Evolutionary conservation across 2,888 invertebrate species (phyloP).

Genomic region (Himalopsyche kuldschensis): DNA sequence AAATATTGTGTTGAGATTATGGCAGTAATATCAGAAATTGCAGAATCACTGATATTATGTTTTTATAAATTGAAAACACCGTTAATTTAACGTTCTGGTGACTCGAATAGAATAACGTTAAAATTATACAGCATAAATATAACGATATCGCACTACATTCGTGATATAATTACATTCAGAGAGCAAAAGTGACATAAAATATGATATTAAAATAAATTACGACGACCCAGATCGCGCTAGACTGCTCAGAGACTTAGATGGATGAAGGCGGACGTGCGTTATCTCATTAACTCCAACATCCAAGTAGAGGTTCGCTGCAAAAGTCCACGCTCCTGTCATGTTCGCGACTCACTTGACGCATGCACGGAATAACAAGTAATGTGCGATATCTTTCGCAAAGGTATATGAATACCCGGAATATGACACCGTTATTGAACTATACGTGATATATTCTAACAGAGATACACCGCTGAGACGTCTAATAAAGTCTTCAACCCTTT

Average conservation of each 20-base stretch:
- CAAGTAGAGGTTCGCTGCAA: not conserved
- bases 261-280: conserved; percentile 24
- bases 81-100: too few relatives aligned
- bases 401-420: not conserved
- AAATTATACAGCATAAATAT: not conserved
- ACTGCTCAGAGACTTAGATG: not conserved
- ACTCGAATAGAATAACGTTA: too few relatives aligned
- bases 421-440: not conserved
- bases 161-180: not conserved
- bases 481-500: too few relatives aligned
- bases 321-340: not conserved
- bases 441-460: not conserved
- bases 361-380: conserved; percentile 26
- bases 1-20: too few relatives aligned
- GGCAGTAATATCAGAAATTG: too few relatives aligned
- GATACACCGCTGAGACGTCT: not conserved
- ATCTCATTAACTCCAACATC: conserved; percentile 27
- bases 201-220: not conserved
- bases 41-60: too few relatives aligned
- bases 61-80: too few relatives aligned
- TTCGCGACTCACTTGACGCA: conserved; percentile 18
- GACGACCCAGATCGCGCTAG: not conserved
- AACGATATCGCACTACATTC: not conserved
- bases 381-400: conserved; percentile 1
- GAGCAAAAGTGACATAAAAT: not conserved